Base-by-base conservation (phyloP, 2,888 invertebrate genomes). In the Bombylius discolor region DNA sequence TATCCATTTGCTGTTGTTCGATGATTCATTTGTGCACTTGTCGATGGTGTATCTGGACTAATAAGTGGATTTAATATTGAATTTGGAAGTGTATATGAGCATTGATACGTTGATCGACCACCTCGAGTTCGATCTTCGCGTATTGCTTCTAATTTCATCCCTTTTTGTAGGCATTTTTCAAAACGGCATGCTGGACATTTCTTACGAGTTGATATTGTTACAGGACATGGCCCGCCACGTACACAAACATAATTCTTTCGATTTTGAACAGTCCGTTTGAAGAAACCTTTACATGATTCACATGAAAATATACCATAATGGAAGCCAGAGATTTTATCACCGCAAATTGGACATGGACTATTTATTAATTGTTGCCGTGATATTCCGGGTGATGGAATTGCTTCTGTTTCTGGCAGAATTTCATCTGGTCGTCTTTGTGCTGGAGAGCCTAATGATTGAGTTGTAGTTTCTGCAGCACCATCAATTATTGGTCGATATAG, bases 301-400 rank as follows among this genome's bases (percentile, higher is more conserved):
- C 97, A 97, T 12, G 94, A 95, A 77, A 95, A 96, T 65, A 96
- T 96, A 12, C 97, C 97, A 74, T 97, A 97, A 75, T 97, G 97
- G 76, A 96, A 97, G 36, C 97, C 94, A 64, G 92, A 92, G 70
- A 94, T 94, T 71, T 93, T 91, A 75, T 95, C 95, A 5, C 92
- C 93, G 72, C 95, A 95, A 56, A 95, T 93, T 13, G 95, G 94
- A 68, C 95, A 95, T 0, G 94, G 94, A 64, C 93, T 92, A 72
- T 91, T 91, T 62, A 92, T 92, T 8, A 92, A 79, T 71, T 92
- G 91, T 69, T 92, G 91, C 47, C 92, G 75, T 8, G 90, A 91
- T 65, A 92, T 90, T 13, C 91, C 91, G 11, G 85, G 81, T 54
- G 82, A 62, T 65, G 78, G 66, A 64, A 78, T 70, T 64, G 78